Conservation (phyloP, 1,140 invertebrate genomes). For the Aphaenogaster ashmeadi region DNA sequence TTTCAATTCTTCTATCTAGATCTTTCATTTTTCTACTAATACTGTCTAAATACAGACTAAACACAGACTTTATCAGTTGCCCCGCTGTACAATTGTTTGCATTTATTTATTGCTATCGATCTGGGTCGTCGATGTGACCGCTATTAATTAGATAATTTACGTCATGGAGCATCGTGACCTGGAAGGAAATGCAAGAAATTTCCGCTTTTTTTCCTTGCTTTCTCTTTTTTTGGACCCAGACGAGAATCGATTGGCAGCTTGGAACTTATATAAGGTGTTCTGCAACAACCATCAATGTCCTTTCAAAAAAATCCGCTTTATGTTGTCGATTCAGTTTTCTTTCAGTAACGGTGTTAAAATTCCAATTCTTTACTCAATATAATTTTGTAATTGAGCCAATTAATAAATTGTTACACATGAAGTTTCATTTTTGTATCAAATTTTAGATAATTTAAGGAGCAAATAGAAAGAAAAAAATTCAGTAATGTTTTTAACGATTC, state of each 20-base stretch:
- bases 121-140: constrained; percentile 17
- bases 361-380: background rate
- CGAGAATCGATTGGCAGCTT: constrained; percentile 82
- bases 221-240: constrained; percentile 77
- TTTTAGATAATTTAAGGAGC: background rate
- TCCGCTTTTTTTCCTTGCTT: constrained; percentile 11
- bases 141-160: constrained; percentile 53
- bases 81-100: constrained; percentile 43
- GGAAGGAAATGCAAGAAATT: constrained; percentile 35
- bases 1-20: constrained; percentile 61
- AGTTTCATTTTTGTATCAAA: background rate
- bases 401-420: background rate
- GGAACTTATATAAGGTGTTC: constrained; percentile 74
- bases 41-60: constrained; percentile 77
- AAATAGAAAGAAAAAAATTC: background rate
- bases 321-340: background rate
- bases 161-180: constrained; percentile 50
- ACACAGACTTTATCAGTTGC: constrained; percentile 61
- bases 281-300: constrained; percentile 28
- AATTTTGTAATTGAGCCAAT: background rate
- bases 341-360: constrained; percentile 29
- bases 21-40: constrained; percentile 74
- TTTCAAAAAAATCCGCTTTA: background rate
- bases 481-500: background rate
- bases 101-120: constrained; percentile 58